phyloP scores from a whole-genome alignment of 2,888 invertebrate genomes.

The Metallyticus violacea region DNA sequence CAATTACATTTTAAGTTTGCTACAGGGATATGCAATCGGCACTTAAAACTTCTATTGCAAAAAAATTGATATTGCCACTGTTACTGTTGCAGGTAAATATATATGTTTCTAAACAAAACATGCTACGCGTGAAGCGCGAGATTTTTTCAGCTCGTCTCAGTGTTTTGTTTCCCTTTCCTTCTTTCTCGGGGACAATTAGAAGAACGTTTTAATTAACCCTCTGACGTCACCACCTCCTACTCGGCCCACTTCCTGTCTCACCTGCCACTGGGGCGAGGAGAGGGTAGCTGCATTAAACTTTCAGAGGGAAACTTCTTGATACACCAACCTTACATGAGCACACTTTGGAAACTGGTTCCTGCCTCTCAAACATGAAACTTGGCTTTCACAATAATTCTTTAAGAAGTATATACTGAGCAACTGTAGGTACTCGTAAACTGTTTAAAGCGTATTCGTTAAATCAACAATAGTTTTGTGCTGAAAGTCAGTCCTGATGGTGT shows the following conservation, averaged over 20 bases:
- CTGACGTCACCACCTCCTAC: background rate
- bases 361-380: background rate
- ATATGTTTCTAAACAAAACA: background rate
- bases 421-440: too few species aligned
- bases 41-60: too few species aligned
- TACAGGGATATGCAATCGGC: too few species aligned
- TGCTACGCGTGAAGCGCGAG: background rate
- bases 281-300: background rate
- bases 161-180: background rate
- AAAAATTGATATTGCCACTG: too few species aligned
- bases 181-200: background rate
- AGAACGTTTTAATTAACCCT: background rate
- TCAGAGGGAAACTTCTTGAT: background rate
- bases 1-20: too few species aligned
- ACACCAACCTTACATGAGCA: background rate
- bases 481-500: too few species aligned
- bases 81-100: too few species aligned
- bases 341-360: background rate
- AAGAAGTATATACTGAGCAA: too few species aligned
- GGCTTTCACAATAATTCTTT: background rate
- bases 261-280: background rate
- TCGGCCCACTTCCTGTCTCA: background rate
- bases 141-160: too few species aligned
- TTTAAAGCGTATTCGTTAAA: too few species aligned
- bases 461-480: too few species aligned